Conservation (phyloP, 2,888 invertebrate genomes). For the Andricus curvator region DNA sequence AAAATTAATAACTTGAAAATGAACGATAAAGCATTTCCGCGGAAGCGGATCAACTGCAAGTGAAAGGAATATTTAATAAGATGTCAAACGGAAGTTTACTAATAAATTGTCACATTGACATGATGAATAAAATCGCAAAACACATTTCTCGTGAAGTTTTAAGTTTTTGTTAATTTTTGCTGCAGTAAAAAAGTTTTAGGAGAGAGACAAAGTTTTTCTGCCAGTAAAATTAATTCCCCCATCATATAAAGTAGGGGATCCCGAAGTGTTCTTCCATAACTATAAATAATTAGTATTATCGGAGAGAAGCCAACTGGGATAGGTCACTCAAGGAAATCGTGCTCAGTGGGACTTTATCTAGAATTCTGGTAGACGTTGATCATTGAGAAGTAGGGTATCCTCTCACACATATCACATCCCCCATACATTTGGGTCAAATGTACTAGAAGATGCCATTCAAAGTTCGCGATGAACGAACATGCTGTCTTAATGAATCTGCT, state of each 20-base stretch:
- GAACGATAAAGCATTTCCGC: no score
- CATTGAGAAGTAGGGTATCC: slow-evolving; percentile 19
- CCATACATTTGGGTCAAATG: slow-evolving; percentile 23
- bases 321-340: slow-evolving; percentile 15
- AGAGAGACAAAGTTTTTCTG: background rate
- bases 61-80: no score
- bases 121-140: no score
- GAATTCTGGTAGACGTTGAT: background rate
- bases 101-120: no score
- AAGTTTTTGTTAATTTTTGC: background rate
- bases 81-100: no score
- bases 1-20: no score
- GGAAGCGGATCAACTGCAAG: no score
- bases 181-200: background rate
- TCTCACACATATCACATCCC: background rate
- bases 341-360: background rate
- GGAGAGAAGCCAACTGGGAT: background rate
- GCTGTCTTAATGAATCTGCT: slow-evolving; percentile 8
- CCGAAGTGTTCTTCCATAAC: background rate
- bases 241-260: background rate
- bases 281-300: background rate
- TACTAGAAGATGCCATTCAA: background rate
- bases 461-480: background rate
- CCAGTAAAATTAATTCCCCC: background rate
- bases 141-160: no score